A percentile compares a stretch with the other conserved stretches of the same genome.
These are phyloP conservation scores for Xenopus laevis DNA, from an alignment of 2,113 vertebrate species.

Conservation along the genomic window DNA sequence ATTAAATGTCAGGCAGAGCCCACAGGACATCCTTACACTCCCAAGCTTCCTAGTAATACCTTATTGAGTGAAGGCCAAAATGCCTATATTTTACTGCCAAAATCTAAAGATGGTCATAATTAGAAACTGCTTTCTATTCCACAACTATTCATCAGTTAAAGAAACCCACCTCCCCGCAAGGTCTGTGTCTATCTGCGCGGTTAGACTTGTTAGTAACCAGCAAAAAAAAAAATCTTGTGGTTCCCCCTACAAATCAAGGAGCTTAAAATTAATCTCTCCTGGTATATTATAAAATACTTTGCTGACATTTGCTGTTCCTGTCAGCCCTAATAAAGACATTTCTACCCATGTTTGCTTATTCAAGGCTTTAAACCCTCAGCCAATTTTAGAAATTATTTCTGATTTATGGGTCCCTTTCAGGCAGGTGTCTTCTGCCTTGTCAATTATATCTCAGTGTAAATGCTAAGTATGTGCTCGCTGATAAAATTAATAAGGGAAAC, in stretches of 20 bases:
- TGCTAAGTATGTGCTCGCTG: constrained; percentile 73
- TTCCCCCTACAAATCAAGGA: constrained; percentile 44
- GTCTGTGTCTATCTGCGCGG: neutral
- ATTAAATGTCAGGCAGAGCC: constrained; percentile 39
- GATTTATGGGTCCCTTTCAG: constrained; percentile 72
- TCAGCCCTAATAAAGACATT: constrained; percentile 78
- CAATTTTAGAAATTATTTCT: constrained; percentile 82
- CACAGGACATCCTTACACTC: constrained; percentile 41
- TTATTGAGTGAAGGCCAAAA: constrained; percentile 18
- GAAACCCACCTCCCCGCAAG: neutral
- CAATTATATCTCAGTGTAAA: constrained; percentile 78
- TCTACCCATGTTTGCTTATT: constrained; percentile 82
- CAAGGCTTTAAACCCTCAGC: constrained; percentile 69
- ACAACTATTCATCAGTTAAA: constrained; percentile 35
- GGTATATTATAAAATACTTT: constrained; percentile 61
- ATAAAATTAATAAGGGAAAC: constrained; percentile 78
- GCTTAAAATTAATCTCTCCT: constrained; percentile 63
- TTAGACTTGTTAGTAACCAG: constrained; percentile 52
- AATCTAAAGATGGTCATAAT: constrained; percentile 37
- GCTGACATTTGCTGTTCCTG: constrained; percentile 73
- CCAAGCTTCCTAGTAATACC: constrained; percentile 39
- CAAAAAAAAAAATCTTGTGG: constrained; percentile 45
- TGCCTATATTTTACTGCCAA: constrained; percentile 41
- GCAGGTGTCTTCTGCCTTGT: constrained; percentile 70
- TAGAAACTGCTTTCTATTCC: constrained; percentile 24